phyloP scores from a whole-genome alignment of 2,888 invertebrate genomes.

The Orthonychiurus folsomi region DNA sequence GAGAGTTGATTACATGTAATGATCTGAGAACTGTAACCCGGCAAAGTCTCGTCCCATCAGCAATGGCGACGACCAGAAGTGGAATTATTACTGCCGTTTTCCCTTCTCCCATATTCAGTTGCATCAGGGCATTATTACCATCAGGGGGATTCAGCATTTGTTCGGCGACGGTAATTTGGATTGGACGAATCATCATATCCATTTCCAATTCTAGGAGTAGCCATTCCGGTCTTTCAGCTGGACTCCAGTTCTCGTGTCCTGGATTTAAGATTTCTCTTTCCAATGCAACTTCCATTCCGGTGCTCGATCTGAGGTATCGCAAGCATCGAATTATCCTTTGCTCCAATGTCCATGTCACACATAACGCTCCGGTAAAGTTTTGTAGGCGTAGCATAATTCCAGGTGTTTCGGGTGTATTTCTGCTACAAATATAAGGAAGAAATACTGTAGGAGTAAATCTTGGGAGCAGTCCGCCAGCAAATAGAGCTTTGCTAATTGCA shows the following conservation, averaged over 20 bases:
- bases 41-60: conserved; percentile 17
- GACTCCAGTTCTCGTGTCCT: conserved; percentile 21
- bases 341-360: conserved; percentile 15
- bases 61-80: conserved; percentile 16
- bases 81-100: conserved; percentile 35
- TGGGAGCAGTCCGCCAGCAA: conserved; percentile 13
- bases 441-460: conserved; percentile 13
- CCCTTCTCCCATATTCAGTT: conserved; percentile 36
- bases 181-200: conserved; percentile 18
- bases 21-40: conserved; percentile 30
- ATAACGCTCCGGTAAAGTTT: conserved; percentile 17
- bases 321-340: conserved; percentile 14
- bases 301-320: conserved; percentile 5
- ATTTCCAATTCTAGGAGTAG: conserved; percentile 24
- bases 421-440: conserved; percentile 9
- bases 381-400: conserved; percentile 4
- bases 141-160: conserved; percentile 16
- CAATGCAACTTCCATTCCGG: conserved; percentile 9
- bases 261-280: conserved; percentile 10
- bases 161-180: conserved; percentile 19
- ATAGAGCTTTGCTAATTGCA: conserved; percentile 1
- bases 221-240: conserved; percentile 17
- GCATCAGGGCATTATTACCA: conserved; percentile 21
- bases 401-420: neutral
- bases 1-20: conserved; percentile 20